Percentiles rank a stretch among this genome's conserved stretches.
phyloP scores from a whole-genome alignment of 2,113 vertebrate genomes.

The Carassius gibelio region DNA sequence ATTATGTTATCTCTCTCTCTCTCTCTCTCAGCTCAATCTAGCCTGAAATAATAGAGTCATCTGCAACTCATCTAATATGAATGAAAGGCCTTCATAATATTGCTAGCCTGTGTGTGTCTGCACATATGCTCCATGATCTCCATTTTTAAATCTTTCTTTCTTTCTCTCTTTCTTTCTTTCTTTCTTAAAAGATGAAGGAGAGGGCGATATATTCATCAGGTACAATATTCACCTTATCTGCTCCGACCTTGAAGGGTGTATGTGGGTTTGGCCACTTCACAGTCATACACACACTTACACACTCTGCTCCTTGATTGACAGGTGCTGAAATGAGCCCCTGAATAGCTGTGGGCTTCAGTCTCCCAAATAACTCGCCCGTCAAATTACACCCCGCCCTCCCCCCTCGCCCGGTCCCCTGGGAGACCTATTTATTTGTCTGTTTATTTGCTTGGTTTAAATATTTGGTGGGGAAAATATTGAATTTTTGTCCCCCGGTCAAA shows the following conservation, averaged over 20 bases:
- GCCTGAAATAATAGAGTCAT: conserved; percentile 78
- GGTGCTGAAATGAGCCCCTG: conserved; percentile 88
- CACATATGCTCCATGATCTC: conserved; percentile 1
- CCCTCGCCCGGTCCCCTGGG: conserved; percentile 80
- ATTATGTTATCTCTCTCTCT: neutral
- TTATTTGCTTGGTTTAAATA: conserved; percentile 91
- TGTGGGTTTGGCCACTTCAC: conserved; percentile 51
- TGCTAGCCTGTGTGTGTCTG: conserved; percentile 42
- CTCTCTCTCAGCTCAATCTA: conserved; percentile 44
- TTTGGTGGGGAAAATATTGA: conserved; percentile 90
- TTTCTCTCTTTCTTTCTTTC: conserved; percentile 3
- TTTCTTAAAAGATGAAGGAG: conserved; percentile 37
- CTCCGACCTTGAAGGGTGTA: conserved; percentile 76
- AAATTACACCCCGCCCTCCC: conserved; percentile 85
- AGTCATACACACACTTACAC: conserved; percentile 48
- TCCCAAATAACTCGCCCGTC: conserved; percentile 93
- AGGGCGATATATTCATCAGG: conserved; percentile 73
- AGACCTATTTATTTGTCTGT: conserved; percentile 86
- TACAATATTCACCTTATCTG: conserved; percentile 73
- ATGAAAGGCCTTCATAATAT: conserved; percentile 70
- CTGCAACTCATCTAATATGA: conserved; percentile 75
- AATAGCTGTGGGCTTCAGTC: conserved; percentile 85
- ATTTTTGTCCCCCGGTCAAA: conserved; percentile 86
- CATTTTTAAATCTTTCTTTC: conserved; percentile 29
- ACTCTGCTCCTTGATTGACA: conserved; percentile 83